Base-by-base conservation (phyloP, 2,888 invertebrate species). In the Sacculina carcini region DNA sequence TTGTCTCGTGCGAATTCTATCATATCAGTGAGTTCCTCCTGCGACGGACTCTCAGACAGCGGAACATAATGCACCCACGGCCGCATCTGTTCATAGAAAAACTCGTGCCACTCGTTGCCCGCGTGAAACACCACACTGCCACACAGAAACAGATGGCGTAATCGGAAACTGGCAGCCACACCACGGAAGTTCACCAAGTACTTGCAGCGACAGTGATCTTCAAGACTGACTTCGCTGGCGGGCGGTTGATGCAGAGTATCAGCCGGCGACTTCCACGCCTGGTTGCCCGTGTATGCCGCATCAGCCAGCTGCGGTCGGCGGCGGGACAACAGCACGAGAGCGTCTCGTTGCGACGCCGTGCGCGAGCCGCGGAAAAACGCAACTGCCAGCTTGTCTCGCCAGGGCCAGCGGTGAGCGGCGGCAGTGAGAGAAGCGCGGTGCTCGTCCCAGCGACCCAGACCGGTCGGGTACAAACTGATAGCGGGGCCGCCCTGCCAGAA, bases 401-500 rank as follows among this genome's bases (percentile, higher is more conserved):
- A 96, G 0, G 78, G 73, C 65, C 68, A 73, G 61, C 71, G 69
- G 29, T 73, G 65, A 9, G 77, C 73, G 29, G 78, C 76, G 58
- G 69, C 67, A 48, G 76, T 71, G 52, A 90, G 73, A 9, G 77
- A 73, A 53, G 73, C 67, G 52, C 89, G 71, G 62, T 83, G 81
- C 58, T 75, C 65, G 65, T 92, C 90, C 94, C 94, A 96, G 39
- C 89, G 71, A 0, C 92, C 94, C 56, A 94, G 75, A 21, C 94
- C 94, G 51, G 76, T 79, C 0, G 94, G 94, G 67, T 92, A 90
- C 10, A 90, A 68, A 34, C 79, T 76, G 58, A 94, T 92, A 1
- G 94, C 92, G 14, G 96, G 96, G 0, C 96, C 96, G 26, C 94
- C 94, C 67, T 87, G 87, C 90, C 92, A 90, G 66, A 96, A 96